A percentile compares a stretch with the other conserved stretches of the same genome.
Evolutionary conservation across 2,888 invertebrate species (phyloP).

Genomic region (Eledone cirrhosa): DNA sequence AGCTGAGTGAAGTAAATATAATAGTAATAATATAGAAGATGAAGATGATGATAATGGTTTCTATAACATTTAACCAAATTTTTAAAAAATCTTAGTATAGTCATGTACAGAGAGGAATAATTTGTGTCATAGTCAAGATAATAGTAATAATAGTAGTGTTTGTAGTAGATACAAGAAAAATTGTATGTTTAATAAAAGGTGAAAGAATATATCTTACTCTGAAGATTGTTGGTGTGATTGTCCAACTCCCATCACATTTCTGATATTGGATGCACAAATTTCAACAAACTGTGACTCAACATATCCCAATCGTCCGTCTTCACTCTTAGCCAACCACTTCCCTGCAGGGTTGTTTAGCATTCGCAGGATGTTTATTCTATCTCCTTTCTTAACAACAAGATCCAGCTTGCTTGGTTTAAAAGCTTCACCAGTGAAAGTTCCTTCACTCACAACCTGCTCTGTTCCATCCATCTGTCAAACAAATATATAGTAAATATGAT

Average conservation of each 20-base stretch:
- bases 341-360: constrained; percentile 28
- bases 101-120: too few species aligned
- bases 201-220: too few species aligned
- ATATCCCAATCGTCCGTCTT: constrained; percentile 30
- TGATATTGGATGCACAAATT: constrained; percentile 30
- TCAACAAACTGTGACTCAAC: constrained; percentile 26
- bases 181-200: too few species aligned
- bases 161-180: too few species aligned
- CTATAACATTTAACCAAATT: too few species aligned
- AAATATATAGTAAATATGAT: neutral
- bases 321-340: constrained; percentile 30
- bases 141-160: too few species aligned
- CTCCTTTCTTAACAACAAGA: constrained; percentile 30
- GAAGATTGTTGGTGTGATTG: too few species aligned
- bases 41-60: too few species aligned
- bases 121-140: too few species aligned
- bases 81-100: too few species aligned
- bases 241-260: constrained; percentile 16
- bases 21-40: too few species aligned
- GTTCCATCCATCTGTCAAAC: constrained; percentile 20
- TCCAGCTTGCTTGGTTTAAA: constrained; percentile 23
- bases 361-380: constrained; percentile 29
- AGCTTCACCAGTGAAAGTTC: constrained; percentile 8
- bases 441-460: constrained; percentile 15
- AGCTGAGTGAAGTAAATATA: too few species aligned